Base-by-base conservation (phyloP, 2,113 vertebrate genomes). In the Pavo muticus region DNA sequence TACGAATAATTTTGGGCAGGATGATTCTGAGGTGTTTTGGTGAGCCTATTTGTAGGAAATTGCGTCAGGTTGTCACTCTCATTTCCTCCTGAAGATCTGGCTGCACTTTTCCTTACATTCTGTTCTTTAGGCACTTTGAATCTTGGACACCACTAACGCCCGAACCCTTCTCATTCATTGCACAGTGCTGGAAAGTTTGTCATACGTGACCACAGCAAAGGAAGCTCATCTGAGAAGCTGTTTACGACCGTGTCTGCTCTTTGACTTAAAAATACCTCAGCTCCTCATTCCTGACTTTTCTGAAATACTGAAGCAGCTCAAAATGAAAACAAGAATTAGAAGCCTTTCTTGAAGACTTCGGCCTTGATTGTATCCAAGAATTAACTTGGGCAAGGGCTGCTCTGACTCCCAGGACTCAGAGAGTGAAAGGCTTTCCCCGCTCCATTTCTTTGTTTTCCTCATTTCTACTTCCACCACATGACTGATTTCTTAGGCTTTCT, bases 201-300 rank as follows among this genome's bases (percentile, higher is more conserved):
- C 72, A 54, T 19, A 68, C 0, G 0, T 23, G 14, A 78, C 14
- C 50, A 59, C 32, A 90, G 40, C 75, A 82, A 85, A 70, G 20
- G 50, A 73, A 92, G 40, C 21, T 85, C 65, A 54, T 5, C 0
- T 1, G 44, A 84, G 54, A 72, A 78, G 39, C 32, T 91, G 2
- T 74, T 83, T 52, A 42, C 45, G 59, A 79, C 48, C 25, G 4
- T 5, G 59, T 44, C 54, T 79, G 67, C 44, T 91, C 54, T 29
- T 52, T 57, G 47, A 74, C 25, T 69, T 69, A 30, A 47, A 94
- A 94, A 72, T 13, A 88, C 37, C 75, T 84, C 47, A 72, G 82
- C 37, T 85, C 45, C 54, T 79, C 50, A 21, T 17, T 65, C n/a
- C 14, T 73, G 19, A 44, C 72, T 69, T 0, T 16, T 78, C 32